Evolutionary conservation across 2,113 vertebrate species (phyloP), one percentile per base, ranked within the genome.

Genomic region (Aphyosemion australe): DNA sequence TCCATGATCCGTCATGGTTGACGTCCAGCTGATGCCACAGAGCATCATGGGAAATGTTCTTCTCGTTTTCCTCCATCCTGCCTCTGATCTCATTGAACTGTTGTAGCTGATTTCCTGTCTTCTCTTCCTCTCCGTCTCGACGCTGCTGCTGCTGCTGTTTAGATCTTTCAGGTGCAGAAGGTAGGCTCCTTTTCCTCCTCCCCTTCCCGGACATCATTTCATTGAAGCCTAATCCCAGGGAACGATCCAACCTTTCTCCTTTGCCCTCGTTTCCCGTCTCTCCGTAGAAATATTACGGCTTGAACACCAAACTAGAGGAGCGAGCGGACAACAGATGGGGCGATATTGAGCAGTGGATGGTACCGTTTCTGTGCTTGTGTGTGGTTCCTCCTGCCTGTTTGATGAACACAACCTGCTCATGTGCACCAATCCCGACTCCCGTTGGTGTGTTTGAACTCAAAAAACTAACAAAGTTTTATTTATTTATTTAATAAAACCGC

Each of bases 111-210:
- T 69, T 64, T 61, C 31, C 31, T 77, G 18, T 72, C 61, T 42
- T 63, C 12, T 67, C 72, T 59, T 73, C 69, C 53, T 79, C 43
- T 66, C 13, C 72, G 26, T 15, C 66, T 59, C 75, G 65, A 12
- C n/a, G 63, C n/a, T n/a, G n/a, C n/a, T 43, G 59, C 10, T 79
- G 79, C 63, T 67, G 76, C 19, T 68, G 63, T 82, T 32, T 92
- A 98, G 96, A 96, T 98, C 92, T 98, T 96, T 92, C 96, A 99
- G 90, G 95, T 99, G 72, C 96, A 99, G 88, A 98, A 99, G 97
- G 97, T 99, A 97, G 85, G 95, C 89, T 70, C 19, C 62, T 71
- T 54, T 54, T 73, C 60, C 63, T 80, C 54, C 16, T 57, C 50
- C 61, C 19, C 20, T 26, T 34, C 2, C 51, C 6, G 50, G 14